Evolutionary conservation across 2,113 vertebrate genomes (phyloP).

Genomic region (Cephalopholis sonnerati): DNA sequence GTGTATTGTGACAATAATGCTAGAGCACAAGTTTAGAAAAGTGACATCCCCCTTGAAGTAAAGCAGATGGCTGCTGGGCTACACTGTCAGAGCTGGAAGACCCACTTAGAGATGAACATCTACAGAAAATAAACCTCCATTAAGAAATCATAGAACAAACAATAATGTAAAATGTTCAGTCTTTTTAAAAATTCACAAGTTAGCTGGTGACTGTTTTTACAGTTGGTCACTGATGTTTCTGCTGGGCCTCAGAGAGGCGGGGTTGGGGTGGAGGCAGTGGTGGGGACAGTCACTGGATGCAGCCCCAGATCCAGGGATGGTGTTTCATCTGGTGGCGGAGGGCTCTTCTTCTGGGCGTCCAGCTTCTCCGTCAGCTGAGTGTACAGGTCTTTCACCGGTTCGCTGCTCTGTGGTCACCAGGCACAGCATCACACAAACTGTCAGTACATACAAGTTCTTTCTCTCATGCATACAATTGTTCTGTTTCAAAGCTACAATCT

Average conservation of each 20-base stretch:
- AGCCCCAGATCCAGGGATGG: constrained; percentile 92
- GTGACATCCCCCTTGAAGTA: constrained; percentile 35
- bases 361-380: constrained; percentile 91
- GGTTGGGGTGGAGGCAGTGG: constrained; percentile 76
- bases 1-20: constrained; percentile 61
- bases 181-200: not conserved
- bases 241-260: constrained; percentile 71
- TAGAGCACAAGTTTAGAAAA: constrained; percentile 51
- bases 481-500: not conserved
- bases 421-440: not conserved
- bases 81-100: constrained; percentile 46
- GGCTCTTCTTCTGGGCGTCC: constrained; percentile 91
- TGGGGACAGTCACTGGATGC: constrained; percentile 85
- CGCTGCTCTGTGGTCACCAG: constrained; percentile 87
- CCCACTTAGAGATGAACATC: not conserved
- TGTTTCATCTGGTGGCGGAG: constrained; percentile 82
- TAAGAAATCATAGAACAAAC: constrained; percentile 1
- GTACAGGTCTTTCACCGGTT: constrained; percentile 93
- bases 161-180: constrained; percentile 9
- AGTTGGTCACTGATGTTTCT: not conserved
- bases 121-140: constrained; percentile 31
- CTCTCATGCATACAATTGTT: not conserved
- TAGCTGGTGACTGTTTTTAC: not conserved
- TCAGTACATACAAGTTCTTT: not conserved
- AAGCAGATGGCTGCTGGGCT: constrained; percentile 12